phyloP scores from a whole-genome alignment of 1,140 invertebrate genomes.

The Drosophila sturtevanti region DNA sequence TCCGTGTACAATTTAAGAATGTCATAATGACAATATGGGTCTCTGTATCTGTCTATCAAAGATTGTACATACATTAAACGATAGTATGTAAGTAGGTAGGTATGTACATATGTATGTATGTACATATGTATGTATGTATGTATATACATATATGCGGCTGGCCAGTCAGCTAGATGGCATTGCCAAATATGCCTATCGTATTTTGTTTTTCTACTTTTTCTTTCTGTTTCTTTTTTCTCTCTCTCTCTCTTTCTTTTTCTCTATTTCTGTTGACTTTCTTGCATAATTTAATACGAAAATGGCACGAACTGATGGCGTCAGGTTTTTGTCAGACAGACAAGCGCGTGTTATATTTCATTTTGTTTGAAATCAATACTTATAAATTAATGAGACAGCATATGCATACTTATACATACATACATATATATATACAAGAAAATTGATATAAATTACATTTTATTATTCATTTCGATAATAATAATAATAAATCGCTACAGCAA shows the following conservation, averaged over 20 bases:
- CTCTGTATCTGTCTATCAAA: slow-evolving; percentile 8
- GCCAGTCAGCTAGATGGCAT: background rate
- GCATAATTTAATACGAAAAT: slow-evolving; percentile 57
- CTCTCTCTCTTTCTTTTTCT: slow-evolving; percentile 17
- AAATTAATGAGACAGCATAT: slow-evolving; percentile 13
- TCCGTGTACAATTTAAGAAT: slow-evolving; percentile 44
- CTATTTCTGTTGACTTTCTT: slow-evolving; percentile 25
- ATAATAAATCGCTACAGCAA: too few species aligned
- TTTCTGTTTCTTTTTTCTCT: slow-evolving; percentile 1
- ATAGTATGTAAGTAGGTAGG: background rate
- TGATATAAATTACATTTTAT: slow-evolving; percentile 5
- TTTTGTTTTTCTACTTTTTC: slow-evolving; percentile 29
- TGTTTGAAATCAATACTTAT: background rate
- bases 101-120: background rate
- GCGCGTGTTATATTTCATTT: background rate
- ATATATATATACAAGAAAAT: background rate
- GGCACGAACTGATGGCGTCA: slow-evolving; percentile 28
- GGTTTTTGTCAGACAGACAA: slow-evolving; percentile 12
- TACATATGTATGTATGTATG: background rate
- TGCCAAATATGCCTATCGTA: slow-evolving; percentile 41
- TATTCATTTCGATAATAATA: background rate
- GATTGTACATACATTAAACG: background rate
- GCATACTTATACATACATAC: background rate
- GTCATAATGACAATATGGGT: slow-evolving; percentile 18
- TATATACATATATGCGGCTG: background rate